These are phyloP conservation scores for Melanotaenia duboulayi DNA, from an alignment of 2,113 vertebrate species.

Conservation along the genomic window DNA sequence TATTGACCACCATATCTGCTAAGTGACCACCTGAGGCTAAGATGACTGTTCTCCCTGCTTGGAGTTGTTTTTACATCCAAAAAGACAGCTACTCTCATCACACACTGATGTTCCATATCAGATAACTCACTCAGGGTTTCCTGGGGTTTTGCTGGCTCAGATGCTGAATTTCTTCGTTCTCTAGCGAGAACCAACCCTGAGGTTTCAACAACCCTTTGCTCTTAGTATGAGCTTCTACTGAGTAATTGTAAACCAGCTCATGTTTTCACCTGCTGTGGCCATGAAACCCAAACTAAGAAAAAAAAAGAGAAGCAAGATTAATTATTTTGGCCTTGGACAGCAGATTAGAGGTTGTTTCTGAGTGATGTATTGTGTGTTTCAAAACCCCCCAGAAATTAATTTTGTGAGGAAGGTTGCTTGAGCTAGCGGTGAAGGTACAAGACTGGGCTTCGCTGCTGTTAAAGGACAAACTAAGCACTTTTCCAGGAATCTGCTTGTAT, in stretches of 20 bases:
- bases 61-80: slow-evolving; percentile 12
- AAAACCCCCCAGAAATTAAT: slow-evolving; percentile 31
- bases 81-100: slow-evolving; percentile 27
- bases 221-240: slow-evolving; percentile 26
- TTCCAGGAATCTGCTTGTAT: slow-evolving; percentile 27
- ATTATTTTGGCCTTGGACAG: slow-evolving; percentile 4
- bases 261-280: slow-evolving; percentile 71
- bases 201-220: slow-evolving; percentile 20
- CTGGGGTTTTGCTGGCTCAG: slow-evolving; percentile 42
- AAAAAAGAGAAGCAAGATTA: slow-evolving; percentile 8
- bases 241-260: slow-evolving; percentile 65
- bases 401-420: slow-evolving; percentile 25
- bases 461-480: slow-evolving; percentile 11
- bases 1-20: neutral
- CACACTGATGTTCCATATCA: slow-evolving; percentile 36
- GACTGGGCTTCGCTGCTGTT: neutral
- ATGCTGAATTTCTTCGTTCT: slow-evolving; percentile 13
- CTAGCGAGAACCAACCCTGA: slow-evolving; percentile 7
- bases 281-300: slow-evolving; percentile 79
- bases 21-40: slow-evolving; percentile 2
- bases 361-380: slow-evolving; percentile 22
- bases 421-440: slow-evolving; percentile 21
- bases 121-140: slow-evolving; percentile 40
- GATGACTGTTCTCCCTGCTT: neutral
- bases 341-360: slow-evolving; percentile 7